Base-by-base conservation (phyloP, 2,888 invertebrate genomes). In the Serripes groenlandicus region DNA sequence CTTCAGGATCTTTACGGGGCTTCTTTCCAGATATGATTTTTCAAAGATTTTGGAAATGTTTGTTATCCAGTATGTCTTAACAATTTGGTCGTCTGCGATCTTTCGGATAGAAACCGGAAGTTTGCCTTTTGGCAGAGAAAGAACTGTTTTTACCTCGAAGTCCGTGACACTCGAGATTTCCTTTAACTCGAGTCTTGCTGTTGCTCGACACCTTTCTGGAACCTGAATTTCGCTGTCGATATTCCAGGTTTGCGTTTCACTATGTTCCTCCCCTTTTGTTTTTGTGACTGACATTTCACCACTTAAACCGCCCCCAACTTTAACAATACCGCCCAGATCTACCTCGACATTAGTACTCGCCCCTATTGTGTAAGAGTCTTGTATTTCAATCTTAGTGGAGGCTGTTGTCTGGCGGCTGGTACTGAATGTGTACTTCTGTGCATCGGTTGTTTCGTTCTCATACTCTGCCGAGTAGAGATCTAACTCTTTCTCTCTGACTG, bases 201-300 rank as follows among this genome's bases (percentile, higher is more conserved):
- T 79, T 1, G 87, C 88, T 30, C 75, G 79, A n/a, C 83, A 83
- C 37, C 84, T 76, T 4, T 37, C 56, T 11, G 78, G 81, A 18
- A 90, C 88, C n/a, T 74, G 73, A 7, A 90, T 80, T 66, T 88
- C 75, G 0, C 88, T 88, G 77, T 90, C 81, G 11, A 88, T 88
- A 34, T 83, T 77, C 90, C 90, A 90, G 1, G 81, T 69, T 0
- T 84, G 69, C 0, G 86, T 80, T 23, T 85, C 85, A 28, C 85
- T 69, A 68, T 80, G 84, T 30, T 85, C 81, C 42, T 88, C 71
- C 9, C 83, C 81, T 34, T 86, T 81, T 0, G 88, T 88, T 26
- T 89, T 69, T 3, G 90, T 89, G 18, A 89, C 85, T 7, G 88
- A 83, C 37, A 86, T 58, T 23, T 74, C 75, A 0, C 87, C 87